Conservation (phyloP, 2,888 invertebrate species). For the Halictus ligatus region DNA sequence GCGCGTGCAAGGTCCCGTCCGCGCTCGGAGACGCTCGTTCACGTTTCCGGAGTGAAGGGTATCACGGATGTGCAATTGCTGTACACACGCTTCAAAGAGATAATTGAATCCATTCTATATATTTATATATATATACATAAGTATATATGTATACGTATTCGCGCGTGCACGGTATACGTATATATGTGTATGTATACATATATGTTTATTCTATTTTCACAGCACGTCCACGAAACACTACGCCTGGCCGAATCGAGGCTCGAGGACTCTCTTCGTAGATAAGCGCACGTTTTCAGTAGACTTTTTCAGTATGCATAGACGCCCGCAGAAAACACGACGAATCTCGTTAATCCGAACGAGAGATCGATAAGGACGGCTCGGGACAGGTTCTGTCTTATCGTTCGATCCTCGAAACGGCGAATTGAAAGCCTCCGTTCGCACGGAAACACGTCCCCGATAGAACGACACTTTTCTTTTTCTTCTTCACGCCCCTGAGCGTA, state of each 20-base stretch:
- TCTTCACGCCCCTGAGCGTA: not conserved
- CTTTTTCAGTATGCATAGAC: conserved; percentile 1
- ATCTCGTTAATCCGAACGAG: not conserved
- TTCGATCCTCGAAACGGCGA: not conserved
- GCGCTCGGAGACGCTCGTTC: conserved; percentile 5
- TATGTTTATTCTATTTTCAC: conserved; percentile 52
- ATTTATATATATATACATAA: not conserved
- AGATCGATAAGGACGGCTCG: no score
- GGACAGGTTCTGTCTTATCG: not conserved
- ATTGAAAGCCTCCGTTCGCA: not conserved
- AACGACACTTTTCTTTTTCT: not conserved
- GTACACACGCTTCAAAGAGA: conserved; percentile 69
- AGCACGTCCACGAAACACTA: conserved; percentile 54
- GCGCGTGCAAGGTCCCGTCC: not conserved
- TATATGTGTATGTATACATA: not conserved
- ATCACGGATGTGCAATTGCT: conserved; percentile 68
- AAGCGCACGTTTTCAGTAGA: not conserved
- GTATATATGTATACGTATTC: not conserved
- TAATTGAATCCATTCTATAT: conserved; percentile 41
- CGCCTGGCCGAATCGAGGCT: conserved; percentile 55
- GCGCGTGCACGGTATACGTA: not conserved
- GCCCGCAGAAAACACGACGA: not conserved
- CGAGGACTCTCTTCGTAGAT: not conserved
- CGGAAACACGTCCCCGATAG: not conserved
- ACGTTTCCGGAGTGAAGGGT: conserved; percentile 52